phyloP scores from a whole-genome alignment of 2,888 invertebrate species.

The Phyllotreta striolata region DNA sequence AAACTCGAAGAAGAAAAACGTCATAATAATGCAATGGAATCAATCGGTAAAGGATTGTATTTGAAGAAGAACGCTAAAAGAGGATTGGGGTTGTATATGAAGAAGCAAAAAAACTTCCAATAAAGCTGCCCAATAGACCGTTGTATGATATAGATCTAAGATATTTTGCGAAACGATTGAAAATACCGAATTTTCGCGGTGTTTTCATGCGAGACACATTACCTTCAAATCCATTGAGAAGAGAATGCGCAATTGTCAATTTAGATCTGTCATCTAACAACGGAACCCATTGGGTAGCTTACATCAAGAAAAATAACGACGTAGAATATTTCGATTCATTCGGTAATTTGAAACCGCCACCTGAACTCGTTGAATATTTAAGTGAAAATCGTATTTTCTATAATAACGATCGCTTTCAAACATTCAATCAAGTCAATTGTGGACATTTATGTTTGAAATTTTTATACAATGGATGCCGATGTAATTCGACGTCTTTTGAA shows the following conservation, averaged over 20 bases:
- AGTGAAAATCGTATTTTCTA: constrained; percentile 20
- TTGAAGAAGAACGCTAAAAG: constrained; percentile 46
- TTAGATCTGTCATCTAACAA: constrained; percentile 10
- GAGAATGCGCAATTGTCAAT: constrained; percentile 26
- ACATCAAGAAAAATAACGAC: constrained; percentile 17
- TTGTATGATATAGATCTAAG: constrained; percentile 34
- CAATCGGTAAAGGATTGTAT: constrained; percentile 50
- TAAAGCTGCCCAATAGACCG: constrained; percentile 37
- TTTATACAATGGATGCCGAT: constrained; percentile 11
- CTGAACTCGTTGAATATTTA: constrained; percentile 29
- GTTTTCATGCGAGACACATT: constrained; percentile 37
- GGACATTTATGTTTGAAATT: constrained; percentile 43
- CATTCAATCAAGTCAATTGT: constrained; percentile 31
- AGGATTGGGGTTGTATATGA: constrained; percentile 38
- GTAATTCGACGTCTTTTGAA: constrained; percentile 8
- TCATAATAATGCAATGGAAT: constrained; percentile 56
- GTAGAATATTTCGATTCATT: constrained; percentile 33
- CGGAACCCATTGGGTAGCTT: constrained; percentile 34
- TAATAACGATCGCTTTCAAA: constrained; percentile 28
- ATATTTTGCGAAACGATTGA: constrained; percentile 32
- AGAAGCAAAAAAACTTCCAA: constrained; percentile 32
- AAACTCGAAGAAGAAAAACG: constrained; percentile 50
- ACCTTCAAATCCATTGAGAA: constrained; percentile 17
- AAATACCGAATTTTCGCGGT: constrained; percentile 39
- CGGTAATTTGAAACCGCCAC: constrained; percentile 26